phyloP scores from a whole-genome alignment of 2,888 invertebrate genomes.

The Metellina segmentata region DNA sequence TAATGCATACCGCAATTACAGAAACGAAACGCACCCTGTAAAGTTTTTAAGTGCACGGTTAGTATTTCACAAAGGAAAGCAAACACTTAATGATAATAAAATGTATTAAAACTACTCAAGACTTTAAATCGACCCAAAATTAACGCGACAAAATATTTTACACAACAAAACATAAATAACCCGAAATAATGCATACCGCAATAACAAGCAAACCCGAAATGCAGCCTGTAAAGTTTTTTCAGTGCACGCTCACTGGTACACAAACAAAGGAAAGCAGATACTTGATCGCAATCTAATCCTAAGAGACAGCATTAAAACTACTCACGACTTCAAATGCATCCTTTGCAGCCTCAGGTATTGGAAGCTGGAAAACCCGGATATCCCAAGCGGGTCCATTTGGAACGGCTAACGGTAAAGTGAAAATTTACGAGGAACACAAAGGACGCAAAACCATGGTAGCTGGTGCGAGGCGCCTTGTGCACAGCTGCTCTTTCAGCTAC shows the following conservation, averaged over 20 bases:
- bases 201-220: no score
- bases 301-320: background rate
- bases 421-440: conserved; percentile 49
- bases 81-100: no score
- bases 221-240: no score
- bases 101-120: no score
- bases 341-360: background rate
- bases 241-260: background rate
- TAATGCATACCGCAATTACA: no score
- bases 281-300: background rate
- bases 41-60: no score
- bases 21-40: no score
- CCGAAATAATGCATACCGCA: no score
- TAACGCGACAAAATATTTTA: no score
- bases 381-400: conserved; percentile 8
- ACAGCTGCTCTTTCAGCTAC: background rate
- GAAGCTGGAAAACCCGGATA: background rate
- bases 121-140: no score
- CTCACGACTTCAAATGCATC: conserved; percentile 13
- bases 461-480: conserved; percentile 1
- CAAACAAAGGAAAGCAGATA: conserved; percentile 4
- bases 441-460: conserved; percentile 25
- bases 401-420: conserved; percentile 20
- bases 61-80: no score
- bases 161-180: no score